These are phyloP conservation scores for Saccostrea glomerata DNA, from an alignment of 1,140 invertebrate species.

Conservation along the genomic window DNA sequence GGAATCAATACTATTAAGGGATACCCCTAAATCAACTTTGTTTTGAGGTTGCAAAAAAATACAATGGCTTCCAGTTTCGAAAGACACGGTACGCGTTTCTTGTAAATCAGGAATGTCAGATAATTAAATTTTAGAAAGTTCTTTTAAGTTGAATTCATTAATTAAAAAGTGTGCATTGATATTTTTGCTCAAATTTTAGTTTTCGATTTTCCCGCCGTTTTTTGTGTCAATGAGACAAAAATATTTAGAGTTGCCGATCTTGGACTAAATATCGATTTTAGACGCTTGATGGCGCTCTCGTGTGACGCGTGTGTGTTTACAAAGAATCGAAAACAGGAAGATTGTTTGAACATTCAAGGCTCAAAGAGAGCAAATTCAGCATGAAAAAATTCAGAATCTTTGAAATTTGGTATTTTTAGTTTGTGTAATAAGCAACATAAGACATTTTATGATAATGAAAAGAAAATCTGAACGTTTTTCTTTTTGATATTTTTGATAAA, in stretches of 20 bases:
- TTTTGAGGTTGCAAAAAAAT: not conserved
- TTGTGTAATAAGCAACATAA: no score
- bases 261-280: constrained; percentile 29
- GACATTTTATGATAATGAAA: no score
- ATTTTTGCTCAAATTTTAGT: not conserved
- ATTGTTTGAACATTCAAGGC: not conserved
- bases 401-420: no score
- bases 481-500: no score
- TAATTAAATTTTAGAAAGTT: not conserved
- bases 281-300: constrained; percentile 26
- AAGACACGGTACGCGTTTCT: not conserved
- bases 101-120: not conserved
- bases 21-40: constrained; percentile 9
- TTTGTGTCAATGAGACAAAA: not conserved
- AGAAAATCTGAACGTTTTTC: no score
- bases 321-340: not conserved
- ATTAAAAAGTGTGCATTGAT: constrained; percentile 12
- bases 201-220: constrained; percentile 33
- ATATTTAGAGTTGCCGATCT: constrained; percentile 36
- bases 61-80: not conserved
- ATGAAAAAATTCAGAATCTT: not conserved
- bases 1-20: not conserved
- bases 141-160: not conserved
- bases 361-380: not conserved
- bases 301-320: constrained; percentile 18